Evolutionary conservation across 2,888 invertebrate species (phyloP), one percentile per base, ranked within the genome.

Genomic region (Drosophila meridiana): DNA sequence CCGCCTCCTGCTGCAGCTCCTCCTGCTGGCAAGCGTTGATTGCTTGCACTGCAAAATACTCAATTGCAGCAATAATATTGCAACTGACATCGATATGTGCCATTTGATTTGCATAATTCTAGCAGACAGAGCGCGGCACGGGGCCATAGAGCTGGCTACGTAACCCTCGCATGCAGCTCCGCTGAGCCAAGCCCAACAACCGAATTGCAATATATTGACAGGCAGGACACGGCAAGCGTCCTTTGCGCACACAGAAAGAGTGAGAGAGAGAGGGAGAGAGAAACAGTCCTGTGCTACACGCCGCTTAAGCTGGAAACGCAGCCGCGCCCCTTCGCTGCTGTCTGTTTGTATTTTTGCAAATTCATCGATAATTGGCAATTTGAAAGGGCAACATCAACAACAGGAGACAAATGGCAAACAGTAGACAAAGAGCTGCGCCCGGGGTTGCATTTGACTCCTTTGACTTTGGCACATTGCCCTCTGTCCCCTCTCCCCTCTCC

Each of bases 301-400:
- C 84, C 84, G 87, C 89, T 89, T 85, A 85, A 85, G 84, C 84
- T 73, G 74, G 58, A 70, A 72, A 64, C 45, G 45, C 74, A 42
- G 83, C 56, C 74, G 69, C 84, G 72, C 76, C 79, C 76, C 79
- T 77, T 66, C 30, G 14, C 59, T 57, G 40, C 63, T 75, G 79
- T 81, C 83, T 81, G 82, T 81, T 85, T 90, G 84, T 73, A 77
- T 90, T 88, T 89, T 90, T 75, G 90, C 87, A 79, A 86, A 89
- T 89, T 88, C 90, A 90, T 90, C 89, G 90, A 88, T 88, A 88
- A 88, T 88, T 88, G 87, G 81, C 90, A 89, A 88, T 90, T 88
- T 79, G 82, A 88, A 88, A 83, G 77, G 82, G 84, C 89, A 90
- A 86, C 86, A 89, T 78, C 72, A 82, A 72, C 82, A 73, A 59